A percentile compares a stretch with the other conserved stretches of the same genome.
These are phyloP conservation scores for Helicoverpa zea DNA, from an alignment of 1,140 invertebrate species.

Conservation along the genomic window DNA sequence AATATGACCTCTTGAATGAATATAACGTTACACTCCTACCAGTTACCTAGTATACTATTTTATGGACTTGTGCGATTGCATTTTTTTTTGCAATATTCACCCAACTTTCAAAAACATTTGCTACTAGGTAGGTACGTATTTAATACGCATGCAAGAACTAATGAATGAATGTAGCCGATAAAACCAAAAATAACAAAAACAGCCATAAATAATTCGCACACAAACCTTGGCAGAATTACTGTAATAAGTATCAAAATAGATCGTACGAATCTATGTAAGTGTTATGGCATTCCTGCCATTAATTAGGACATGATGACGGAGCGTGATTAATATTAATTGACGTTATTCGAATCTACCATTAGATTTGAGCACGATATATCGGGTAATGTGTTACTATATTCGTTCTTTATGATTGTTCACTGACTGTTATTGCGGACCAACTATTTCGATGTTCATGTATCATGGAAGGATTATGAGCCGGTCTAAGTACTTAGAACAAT, in stretches of 20 bases:
- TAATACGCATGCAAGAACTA: too few relatives aligned
- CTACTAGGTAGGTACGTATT: too few relatives aligned
- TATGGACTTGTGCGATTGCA: too few relatives aligned
- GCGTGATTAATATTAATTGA: conserved; percentile 57
- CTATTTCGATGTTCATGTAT: neutral
- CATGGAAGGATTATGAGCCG: neutral
- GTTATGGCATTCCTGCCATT: conserved; percentile 54
- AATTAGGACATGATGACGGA: conserved; percentile 53
- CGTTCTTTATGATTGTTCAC: conserved; percentile 6
- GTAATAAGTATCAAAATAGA: conserved; percentile 34
- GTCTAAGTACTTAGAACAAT: neutral
- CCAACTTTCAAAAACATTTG: too few relatives aligned
- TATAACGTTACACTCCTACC: too few relatives aligned
- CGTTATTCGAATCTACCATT: conserved; percentile 51
- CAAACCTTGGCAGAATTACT: conserved; percentile 20
- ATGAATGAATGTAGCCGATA: neutral
- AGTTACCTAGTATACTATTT: too few relatives aligned
- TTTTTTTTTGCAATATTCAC: too few relatives aligned
- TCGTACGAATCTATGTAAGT: conserved; percentile 49
- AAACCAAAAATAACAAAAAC: neutral
- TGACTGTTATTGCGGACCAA: neutral
- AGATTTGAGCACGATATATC: conserved; percentile 37
- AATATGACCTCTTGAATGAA: too few relatives aligned
- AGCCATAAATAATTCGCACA: conserved; percentile 30
- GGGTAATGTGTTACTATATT: conserved; percentile 11